Percentiles rank a stretch among this genome's conserved stretches.
Conservation (phyloP, 2,113 vertebrate genomes). For the Phyllopteryx taeniolatus region DNA sequence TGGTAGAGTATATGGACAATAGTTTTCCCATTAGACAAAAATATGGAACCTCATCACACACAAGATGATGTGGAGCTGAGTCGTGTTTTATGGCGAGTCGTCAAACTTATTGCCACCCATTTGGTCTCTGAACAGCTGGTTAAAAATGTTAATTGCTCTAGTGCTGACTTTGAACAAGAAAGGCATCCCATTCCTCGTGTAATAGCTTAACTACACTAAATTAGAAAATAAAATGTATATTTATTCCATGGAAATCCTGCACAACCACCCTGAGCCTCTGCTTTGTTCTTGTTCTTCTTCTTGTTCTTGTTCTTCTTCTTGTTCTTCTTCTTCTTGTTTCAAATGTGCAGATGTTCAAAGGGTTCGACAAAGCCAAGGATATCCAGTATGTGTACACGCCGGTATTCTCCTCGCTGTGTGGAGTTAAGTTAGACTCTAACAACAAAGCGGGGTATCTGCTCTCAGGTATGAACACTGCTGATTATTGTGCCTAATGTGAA, state of each 20-base stretch:
- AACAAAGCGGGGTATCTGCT: constrained; percentile 89
- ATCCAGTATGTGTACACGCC: constrained; percentile 89
- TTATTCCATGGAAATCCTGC: background rate
- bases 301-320: background rate
- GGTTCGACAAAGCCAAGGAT: constrained; percentile 85
- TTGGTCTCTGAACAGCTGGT: background rate
- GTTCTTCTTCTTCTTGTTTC: no score
- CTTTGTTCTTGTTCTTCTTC: background rate
- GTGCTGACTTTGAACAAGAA: background rate
- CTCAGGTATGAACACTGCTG: constrained; percentile 77
- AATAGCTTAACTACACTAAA: background rate
- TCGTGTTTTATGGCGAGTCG: background rate
- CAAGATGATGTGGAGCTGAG: background rate
- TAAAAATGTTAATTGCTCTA: background rate
- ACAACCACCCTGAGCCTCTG: background rate
- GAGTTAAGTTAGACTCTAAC: constrained; percentile 84
- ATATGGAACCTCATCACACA: background rate
- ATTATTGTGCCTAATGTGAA: background rate
- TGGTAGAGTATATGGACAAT: no score
- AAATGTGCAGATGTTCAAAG: constrained; percentile 89
- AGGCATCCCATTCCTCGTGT: background rate
- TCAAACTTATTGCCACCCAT: background rate
- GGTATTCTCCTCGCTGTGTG: constrained; percentile 84
- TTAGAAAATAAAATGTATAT: background rate
- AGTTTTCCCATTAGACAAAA: no score